phyloP scores from a whole-genome alignment of 2,888 invertebrate genomes.

The Cephus sareptanus region DNA sequence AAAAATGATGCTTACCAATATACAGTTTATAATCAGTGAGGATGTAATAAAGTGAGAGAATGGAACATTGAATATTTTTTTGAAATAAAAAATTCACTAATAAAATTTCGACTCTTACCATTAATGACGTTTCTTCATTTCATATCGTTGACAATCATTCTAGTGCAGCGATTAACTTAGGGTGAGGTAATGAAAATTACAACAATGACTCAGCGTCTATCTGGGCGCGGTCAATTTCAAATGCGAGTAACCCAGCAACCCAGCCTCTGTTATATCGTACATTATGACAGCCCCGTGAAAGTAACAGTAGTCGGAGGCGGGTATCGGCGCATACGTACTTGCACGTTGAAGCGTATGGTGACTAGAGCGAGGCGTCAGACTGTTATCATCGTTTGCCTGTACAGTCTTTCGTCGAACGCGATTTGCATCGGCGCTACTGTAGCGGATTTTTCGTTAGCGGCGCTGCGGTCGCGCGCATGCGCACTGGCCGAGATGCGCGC shows the following conservation, averaged over 20 bases:
- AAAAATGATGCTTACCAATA: not conserved
- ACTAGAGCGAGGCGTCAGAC: not conserved
- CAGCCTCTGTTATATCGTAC: constrained; percentile 8
- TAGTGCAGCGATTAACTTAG: not conserved
- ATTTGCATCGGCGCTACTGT: constrained; percentile 16
- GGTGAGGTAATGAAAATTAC: not conserved
- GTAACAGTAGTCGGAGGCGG: constrained; percentile 17
- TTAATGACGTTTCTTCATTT: not conserved
- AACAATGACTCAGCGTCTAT: not conserved
- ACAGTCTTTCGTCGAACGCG: not conserved
- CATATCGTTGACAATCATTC: not conserved
- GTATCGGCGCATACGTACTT: not conserved
- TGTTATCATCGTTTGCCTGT: not conserved
- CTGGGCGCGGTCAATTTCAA: not conserved
- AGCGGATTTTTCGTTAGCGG: not conserved
- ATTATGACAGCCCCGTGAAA: constrained; percentile 23
- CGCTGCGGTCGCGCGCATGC: not conserved
- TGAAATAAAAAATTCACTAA: not conserved
- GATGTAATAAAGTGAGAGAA: not conserved
- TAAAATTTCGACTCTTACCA: not conserved
- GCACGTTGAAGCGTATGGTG: no score
- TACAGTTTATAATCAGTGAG: not conserved
- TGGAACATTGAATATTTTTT: not conserved
- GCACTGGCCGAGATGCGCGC: not conserved
- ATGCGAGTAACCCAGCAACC: not conserved